A percentile compares a stretch with the other conserved stretches of the same genome.
These are phyloP conservation scores for Mnemiopsis leidyi DNA, from an alignment of 37 sponge, comb jelly and placozoan genomes.

Conservation along the genomic window DNA sequence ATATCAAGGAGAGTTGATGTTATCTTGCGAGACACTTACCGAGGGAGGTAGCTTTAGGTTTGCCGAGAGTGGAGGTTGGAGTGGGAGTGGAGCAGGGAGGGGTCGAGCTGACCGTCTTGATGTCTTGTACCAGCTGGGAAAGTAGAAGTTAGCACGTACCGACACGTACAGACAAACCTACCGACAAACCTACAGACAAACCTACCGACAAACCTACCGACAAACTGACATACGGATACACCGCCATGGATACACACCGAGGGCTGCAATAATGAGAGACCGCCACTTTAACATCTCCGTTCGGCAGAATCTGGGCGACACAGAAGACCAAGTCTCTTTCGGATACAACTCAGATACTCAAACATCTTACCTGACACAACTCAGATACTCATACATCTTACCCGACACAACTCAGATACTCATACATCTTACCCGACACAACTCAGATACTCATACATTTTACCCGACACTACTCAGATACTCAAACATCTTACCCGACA, in stretches of 20 bases:
- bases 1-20: neutral
- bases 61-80: neutral
- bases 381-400: too few relatives aligned
- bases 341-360: too few relatives aligned
- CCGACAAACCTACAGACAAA: neutral
- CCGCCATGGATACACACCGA: neutral
- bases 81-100: slow-evolving; percentile 47
- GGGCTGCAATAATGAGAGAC: too few relatives aligned
- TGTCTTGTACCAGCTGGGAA: neutral
- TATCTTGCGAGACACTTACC: neutral
- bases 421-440: too few relatives aligned
- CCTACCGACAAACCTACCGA: neutral
- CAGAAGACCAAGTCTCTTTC: too few relatives aligned
- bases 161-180: neutral
- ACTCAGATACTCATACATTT: too few relatives aligned
- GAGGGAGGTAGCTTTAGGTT: slow-evolving; percentile 33
- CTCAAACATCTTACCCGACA: too few relatives aligned
- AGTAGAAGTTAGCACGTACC: neutral
- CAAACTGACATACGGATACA: neutral
- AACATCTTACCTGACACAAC: too few relatives aligned
- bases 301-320: too few relatives aligned
- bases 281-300: too few relatives aligned
- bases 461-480: too few relatives aligned
- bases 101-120: neutral
- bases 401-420: too few relatives aligned